Base-by-base conservation (phyloP, 2,113 vertebrate species). In the Pseudorasbora parva region DNA sequence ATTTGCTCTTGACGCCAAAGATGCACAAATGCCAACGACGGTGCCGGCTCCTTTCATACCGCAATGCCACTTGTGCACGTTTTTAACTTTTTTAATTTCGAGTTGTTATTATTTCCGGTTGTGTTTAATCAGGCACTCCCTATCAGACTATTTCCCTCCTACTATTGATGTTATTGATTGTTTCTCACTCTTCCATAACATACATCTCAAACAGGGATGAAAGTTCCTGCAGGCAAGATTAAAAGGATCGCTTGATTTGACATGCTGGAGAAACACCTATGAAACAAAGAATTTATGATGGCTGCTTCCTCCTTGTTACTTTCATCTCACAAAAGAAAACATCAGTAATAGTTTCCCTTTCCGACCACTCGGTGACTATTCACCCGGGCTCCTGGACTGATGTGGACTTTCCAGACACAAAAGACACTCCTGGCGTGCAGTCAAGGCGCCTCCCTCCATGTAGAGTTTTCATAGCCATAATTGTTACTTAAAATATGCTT, bases 331-430 rank as follows among this genome's bases (percentile, higher is more conserved):
- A 93, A 88, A 95, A 95, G 92, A 95, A 95, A 95, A 95, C 94
- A 95, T 92, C 93, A 90, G 90, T 93, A 95, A 96, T 94, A 91
- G 93, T 94, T 96, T 96, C 94, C 93, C 95, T 95, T 95, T 95
- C 95, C 93, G 92, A 94, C 94, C 25, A 83, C 92, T 94, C 91
- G 91, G 90, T 82, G 89, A 94, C 92, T 93, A 92, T 92, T 94
- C 93, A 92, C 91, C 92, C 73, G 78, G 91, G 91, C 92, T 89
- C 75, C 92, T 91, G 79, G 84, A 89, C 94, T 94, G 92, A 92
- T 94, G 92, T 92, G 91, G 92, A 92, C 93, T 95, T 95, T 94
- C 93, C 93, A 95, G 94, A 95, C 93, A 94, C 93, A 95, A 94
- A 69, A 94, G 92, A 92, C 89, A 85, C 85, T 90, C 68, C 93